Percentiles rank a stretch among this genome's conserved stretches.
Conservation (phyloP, 2,888 invertebrate genomes). For the Apamea sordens region DNA sequence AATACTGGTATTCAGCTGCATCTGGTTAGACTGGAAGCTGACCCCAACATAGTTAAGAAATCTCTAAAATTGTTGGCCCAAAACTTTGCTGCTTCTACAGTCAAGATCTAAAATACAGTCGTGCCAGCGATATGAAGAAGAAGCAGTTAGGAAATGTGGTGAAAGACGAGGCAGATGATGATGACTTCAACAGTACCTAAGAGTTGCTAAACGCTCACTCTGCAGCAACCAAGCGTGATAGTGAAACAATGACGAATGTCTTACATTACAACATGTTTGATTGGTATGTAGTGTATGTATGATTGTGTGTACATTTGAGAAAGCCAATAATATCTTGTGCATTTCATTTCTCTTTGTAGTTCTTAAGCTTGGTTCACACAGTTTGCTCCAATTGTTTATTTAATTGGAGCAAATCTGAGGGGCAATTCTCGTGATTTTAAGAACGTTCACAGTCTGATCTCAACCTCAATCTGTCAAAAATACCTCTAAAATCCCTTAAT, state of each 20-base stretch:
- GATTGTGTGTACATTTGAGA: conserved; percentile 45
- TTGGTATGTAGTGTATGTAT: conserved; percentile 24
- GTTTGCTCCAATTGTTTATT: conserved; percentile 27
- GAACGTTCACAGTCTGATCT: too few species aligned
- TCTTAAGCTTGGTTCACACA: conserved; percentile 36
- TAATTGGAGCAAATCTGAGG: conserved; percentile 11
- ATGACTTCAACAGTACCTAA: not conserved
- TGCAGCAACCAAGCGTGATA: not conserved
- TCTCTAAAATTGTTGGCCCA: too few species aligned
- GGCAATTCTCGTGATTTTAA: too few species aligned
- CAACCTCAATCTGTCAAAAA: too few species aligned
- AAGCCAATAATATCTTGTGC: conserved; percentile 45
- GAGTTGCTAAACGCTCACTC: not conserved
- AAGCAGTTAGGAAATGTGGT: not conserved
- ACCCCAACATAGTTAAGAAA: not conserved
- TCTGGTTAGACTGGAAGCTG: not conserved
- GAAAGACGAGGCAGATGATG: not conserved
- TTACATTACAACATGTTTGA: conserved; percentile 13
- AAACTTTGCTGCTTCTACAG: too few species aligned
- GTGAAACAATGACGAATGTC: conserved; percentile 8
- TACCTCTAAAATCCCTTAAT: too few species aligned
- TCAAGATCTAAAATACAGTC: too few species aligned
- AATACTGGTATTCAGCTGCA: too few species aligned
- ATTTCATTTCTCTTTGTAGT: conserved; percentile 53
- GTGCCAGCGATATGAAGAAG: not conserved